Evolutionary conservation across 2,888 invertebrate species (phyloP), one percentile per base, ranked within the genome.

Genomic region (Eledona agricola): DNA sequence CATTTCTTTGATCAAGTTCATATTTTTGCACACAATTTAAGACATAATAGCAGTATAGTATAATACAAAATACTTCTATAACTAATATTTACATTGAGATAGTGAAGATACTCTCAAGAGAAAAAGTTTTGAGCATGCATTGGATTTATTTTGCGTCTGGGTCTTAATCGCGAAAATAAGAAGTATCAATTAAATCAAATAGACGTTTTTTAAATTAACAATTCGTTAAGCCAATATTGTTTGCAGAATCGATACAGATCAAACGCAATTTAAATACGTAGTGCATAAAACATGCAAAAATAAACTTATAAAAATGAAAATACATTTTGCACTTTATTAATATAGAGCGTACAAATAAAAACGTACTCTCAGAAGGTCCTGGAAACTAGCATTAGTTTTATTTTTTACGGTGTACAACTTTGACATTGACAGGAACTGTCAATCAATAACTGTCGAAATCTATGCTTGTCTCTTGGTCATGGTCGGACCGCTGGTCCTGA

Each of bases 251-350:
- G 5, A 5, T 6, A n/a, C 1, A 37, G 6, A 6, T 5, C 25
- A 51, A 51, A 54, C 59, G 60, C 61, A 57, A 57, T 65, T 65
- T 58, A 60, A 60, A 64, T 59, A 51, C 29, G 17, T 60, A 51
- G 56, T 47, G 46, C 51, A 32, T 47, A 62, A 58, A 50, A 9
- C 67, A 64, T 66, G 67, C 67, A 67, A 67, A 67, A 31, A 31
- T 7, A 40, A 7, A 22, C 2, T 31, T 52, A 34, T 51, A 55
- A 49, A 57, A 37, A 35, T 40, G 58, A 59, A 58, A 58, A 60
- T 55, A 60, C 51, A 58, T 55, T 59, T 58, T n/a, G n/a, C n/a
- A n/a, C n/a, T n/a, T n/a, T n/a, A n/a, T n/a, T n/a, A n/a, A n/a
- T n/a, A n/a, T n/a, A n/a, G n/a, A n/a, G n/a, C n/a, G n/a, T n/a